Evolutionary conservation across 1,140 invertebrate genomes (phyloP).

Genomic region (Hyles vespertilio): DNA sequence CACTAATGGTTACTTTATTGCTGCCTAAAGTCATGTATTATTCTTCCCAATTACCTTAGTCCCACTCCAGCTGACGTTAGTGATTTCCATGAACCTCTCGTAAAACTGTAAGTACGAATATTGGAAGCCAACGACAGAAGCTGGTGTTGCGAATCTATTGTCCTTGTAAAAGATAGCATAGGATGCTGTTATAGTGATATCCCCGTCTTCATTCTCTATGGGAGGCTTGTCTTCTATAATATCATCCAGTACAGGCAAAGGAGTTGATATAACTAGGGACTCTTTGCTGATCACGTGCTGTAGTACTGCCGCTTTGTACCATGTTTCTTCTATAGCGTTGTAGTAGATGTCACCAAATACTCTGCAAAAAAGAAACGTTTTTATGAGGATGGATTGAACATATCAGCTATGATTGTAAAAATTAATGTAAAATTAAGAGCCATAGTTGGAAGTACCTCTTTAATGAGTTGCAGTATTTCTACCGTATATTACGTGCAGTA

Average conservation of each 20-base stretch:
- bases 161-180: constrained; percentile 91
- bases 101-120: constrained; percentile 82
- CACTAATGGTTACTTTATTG: too few species aligned
- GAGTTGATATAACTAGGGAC: constrained; percentile 87
- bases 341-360: constrained; percentile 88
- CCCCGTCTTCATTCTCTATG: constrained; percentile 65
- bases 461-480: too few species aligned
- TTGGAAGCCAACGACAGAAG: constrained; percentile 91
- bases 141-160: constrained; percentile 85
- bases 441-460: too few species aligned
- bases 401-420: too few species aligned
- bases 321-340: constrained; percentile 91
- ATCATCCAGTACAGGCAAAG: constrained; percentile 79
- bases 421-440: too few species aligned
- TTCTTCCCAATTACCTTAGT: constrained; percentile 16
- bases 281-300: constrained; percentile 86
- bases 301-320: constrained; percentile 94
- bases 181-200: constrained; percentile 85
- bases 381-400: neutral
- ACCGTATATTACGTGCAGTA: too few species aligned
- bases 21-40: too few species aligned
- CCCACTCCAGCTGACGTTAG: constrained; percentile 61
- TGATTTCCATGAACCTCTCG: constrained; percentile 83
- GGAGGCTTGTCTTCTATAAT: constrained; percentile 40
- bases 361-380: constrained; percentile 48